These are phyloP conservation scores for Drosophila rufa DNA, from an alignment of 1,140 invertebrate species.

Conservation along the genomic window DNA sequence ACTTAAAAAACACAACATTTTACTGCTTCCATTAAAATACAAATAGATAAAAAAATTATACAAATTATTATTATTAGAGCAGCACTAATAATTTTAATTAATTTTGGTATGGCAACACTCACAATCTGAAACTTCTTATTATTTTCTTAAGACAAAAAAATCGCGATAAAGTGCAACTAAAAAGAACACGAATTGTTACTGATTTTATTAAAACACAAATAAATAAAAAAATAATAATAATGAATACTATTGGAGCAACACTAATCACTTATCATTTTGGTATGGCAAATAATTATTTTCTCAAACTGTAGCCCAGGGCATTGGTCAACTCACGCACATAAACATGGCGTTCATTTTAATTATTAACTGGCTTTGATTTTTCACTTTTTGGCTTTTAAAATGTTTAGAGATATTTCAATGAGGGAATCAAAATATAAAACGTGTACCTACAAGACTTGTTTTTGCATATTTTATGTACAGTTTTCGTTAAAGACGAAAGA, in stretches of 20 bases:
- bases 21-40: neutral
- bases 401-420: neutral
- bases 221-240: too few species aligned
- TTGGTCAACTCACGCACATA: neutral
- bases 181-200: too few species aligned
- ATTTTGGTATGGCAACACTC: neutral
- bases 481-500: conserved; percentile 1
- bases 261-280: too few species aligned
- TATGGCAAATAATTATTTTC: neutral
- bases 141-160: neutral
- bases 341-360: neutral
- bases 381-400: neutral
- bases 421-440: neutral
- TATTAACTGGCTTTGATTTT: too few species aligned
- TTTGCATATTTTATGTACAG: conserved; percentile 5
- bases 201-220: too few species aligned
- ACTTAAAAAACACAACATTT: too few species aligned
- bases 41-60: neutral
- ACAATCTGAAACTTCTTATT: neutral
- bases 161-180: too few species aligned
- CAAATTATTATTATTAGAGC: neutral
- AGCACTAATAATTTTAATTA: neutral
- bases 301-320: neutral
- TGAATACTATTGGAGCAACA: too few species aligned
- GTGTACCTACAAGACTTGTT: neutral